Evolutionary conservation across 2,113 vertebrate genomes (phyloP), one percentile per base, ranked within the genome.

Genomic region (Eulemur rufifrons): DNA sequence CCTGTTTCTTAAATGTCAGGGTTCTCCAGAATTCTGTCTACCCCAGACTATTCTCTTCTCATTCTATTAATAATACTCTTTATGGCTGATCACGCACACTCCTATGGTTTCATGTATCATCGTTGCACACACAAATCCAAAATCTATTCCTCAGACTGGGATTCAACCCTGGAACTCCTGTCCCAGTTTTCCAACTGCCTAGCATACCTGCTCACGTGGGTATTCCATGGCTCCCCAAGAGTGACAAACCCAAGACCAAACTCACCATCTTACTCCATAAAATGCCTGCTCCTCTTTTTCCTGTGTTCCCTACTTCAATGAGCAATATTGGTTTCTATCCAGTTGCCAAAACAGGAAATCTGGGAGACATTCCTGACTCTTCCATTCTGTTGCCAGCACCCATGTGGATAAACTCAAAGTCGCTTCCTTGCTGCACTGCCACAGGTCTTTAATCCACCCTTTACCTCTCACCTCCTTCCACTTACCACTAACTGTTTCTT

Each of bases 331-430:
- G 6, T 69, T 42, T 50, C 47, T n/a, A 42, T 5, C 32, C 37
- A 39, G 9, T 37, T 82, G 39, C 83, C 66, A 3, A 71, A 50
- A 52, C 61, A 59, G 37, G 9, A 39, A 37, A 61, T 15, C 54
- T 9, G 45, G 18, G 25, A 78, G n/a, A 73, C 18, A 37, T 45
- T 45, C 47, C 52, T 50, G 23, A 81, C 10, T 50, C 84, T 81
- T 29, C n/a, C 18, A 15, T 54, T 6, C 50, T 18, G 15, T 91
- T 86, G 45, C 82, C 17, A 64, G 23, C 39, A 34, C 18, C 15
- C 0, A 6, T 23, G 8, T 6, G 29, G 7, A 21, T n/a, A 66
- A 66, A 73, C 13, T 3, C 32, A 1, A 50, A 45, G 5, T 6
- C 56, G 0, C 32, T 47, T 8, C 10, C 25, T 14, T 5, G 2